Conservation (phyloP, 2,797 vertebrate species). For the Myiothlypis coronata region DNA sequence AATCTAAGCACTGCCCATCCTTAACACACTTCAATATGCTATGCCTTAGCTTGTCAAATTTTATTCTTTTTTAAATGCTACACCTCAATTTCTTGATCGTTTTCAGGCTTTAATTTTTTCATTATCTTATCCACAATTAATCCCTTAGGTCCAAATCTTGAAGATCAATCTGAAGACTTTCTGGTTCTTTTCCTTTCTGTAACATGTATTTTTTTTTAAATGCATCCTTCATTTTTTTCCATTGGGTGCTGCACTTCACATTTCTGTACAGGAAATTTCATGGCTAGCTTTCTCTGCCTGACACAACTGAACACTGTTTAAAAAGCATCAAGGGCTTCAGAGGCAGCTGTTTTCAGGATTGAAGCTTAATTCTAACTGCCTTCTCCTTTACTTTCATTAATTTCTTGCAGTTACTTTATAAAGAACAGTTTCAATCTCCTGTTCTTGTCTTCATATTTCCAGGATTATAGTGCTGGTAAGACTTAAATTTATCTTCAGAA, state of each 20-base stretch:
- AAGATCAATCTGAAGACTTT: not conserved
- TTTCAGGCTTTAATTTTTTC: not conserved
- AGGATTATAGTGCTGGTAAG: not conserved
- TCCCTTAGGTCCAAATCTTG: not conserved
- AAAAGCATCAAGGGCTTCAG: not conserved
- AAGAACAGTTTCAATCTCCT: not conserved
- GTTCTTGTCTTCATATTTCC: not conserved
- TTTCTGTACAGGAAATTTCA: not conserved
- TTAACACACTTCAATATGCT: not conserved
- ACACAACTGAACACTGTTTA: not conserved
- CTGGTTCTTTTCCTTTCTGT: not conserved
- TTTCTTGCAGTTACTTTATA: not conserved
- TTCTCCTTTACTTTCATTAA: not conserved
- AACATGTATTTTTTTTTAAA: not conserved
- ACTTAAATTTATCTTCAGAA: not conserved
- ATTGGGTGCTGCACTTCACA: not conserved
- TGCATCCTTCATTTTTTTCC: not conserved
- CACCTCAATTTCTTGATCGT: not conserved
- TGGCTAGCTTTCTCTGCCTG: not conserved
- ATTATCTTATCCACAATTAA: not conserved
- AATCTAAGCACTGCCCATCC: not conserved
- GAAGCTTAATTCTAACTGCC: not conserved
- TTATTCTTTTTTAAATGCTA: not conserved
- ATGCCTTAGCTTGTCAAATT: not conserved
- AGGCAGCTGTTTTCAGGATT: not conserved